Percentiles rank a stretch among this genome's conserved stretches.
Conservation (phyloP, 2,888 invertebrate species). For the Strigamia crassipes region DNA sequence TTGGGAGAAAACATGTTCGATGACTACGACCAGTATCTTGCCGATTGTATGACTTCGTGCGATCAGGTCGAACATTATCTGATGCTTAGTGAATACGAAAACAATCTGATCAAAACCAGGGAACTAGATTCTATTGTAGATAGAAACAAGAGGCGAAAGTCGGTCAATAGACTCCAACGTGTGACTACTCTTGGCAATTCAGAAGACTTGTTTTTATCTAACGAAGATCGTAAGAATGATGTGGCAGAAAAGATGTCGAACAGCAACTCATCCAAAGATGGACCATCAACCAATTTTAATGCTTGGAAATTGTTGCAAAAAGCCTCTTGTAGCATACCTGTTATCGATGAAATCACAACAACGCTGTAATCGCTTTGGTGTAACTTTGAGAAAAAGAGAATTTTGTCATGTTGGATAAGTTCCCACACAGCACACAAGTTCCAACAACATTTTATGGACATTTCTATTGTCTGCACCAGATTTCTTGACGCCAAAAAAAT, state of each 20-base stretch:
- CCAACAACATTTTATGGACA: no score
- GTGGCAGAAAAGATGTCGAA: neutral
- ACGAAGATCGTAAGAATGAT: neutral
- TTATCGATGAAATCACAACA: constrained; percentile 47
- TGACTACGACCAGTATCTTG: constrained; percentile 68
- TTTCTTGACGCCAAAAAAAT: no score
- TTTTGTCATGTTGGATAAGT: no score
- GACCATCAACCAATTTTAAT: constrained; percentile 15
- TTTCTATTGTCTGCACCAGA: no score
- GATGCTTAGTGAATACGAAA: constrained; percentile 84
- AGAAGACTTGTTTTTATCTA: neutral
- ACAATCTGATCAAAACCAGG: constrained; percentile 67
- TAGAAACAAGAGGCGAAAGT: constrained; percentile 27
- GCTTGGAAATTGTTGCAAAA: constrained; percentile 46
- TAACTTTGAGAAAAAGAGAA: neutral
- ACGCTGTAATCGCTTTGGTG: constrained; percentile 1
- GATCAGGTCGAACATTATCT: constrained; percentile 78
- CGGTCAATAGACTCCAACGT: constrained; percentile 24
- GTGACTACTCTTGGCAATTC: neutral
- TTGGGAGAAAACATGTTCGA: constrained; percentile 78
- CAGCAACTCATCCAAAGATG: neutral
- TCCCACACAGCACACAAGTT: no score
- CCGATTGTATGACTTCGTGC: constrained; percentile 55
- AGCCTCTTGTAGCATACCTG: constrained; percentile 41
- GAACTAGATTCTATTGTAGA: constrained; percentile 47